These are phyloP conservation scores for Sebastiscus albofasciatus DNA, from an alignment of 2,797 vertebrate species.

Conservation along the genomic window DNA sequence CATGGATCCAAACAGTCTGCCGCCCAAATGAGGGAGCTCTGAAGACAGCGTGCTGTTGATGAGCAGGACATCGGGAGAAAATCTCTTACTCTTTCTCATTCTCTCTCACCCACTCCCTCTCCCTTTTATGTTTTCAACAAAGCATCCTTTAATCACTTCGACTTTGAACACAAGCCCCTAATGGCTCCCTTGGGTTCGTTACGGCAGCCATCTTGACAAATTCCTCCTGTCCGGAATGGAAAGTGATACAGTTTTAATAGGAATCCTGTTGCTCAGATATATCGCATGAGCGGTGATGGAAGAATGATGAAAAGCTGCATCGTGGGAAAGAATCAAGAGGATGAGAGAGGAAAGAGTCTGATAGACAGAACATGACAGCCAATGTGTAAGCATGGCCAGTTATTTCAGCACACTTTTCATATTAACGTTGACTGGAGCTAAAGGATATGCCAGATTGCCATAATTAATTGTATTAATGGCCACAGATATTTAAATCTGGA, in stretches of 20 bases:
- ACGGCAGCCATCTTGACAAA: conserved; percentile 58
- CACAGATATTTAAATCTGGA: not conserved
- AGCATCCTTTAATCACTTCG: conserved; percentile 70
- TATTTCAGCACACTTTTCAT: not conserved
- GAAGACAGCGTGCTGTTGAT: conserved; percentile 28
- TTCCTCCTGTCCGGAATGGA: conserved; percentile 25
- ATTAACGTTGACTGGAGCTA: not conserved
- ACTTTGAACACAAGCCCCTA: conserved; percentile 66
- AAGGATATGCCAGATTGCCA: not conserved
- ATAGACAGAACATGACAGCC: not conserved
- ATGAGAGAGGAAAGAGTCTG: conserved; percentile 1
- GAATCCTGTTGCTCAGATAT: conserved; percentile 28
- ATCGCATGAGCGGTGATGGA: conserved; percentile 17
- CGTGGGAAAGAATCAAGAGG: conserved; percentile 26
- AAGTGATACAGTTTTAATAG: conserved; percentile 47
- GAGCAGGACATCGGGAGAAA: conserved; percentile 12
- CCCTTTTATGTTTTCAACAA: conserved; percentile 63
- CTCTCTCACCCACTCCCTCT: not conserved
- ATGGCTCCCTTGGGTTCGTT: conserved; percentile 56
- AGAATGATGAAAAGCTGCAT: conserved; percentile 54
- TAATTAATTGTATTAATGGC: not conserved
- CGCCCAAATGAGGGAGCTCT: conserved; percentile 1
- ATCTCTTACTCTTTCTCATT: conserved; percentile 10
- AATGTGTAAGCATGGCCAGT: not conserved
- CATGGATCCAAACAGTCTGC: not conserved